phyloP scores from a whole-genome alignment of 2,113 vertebrate species.

The Acrocephalus arundinaceus region DNA sequence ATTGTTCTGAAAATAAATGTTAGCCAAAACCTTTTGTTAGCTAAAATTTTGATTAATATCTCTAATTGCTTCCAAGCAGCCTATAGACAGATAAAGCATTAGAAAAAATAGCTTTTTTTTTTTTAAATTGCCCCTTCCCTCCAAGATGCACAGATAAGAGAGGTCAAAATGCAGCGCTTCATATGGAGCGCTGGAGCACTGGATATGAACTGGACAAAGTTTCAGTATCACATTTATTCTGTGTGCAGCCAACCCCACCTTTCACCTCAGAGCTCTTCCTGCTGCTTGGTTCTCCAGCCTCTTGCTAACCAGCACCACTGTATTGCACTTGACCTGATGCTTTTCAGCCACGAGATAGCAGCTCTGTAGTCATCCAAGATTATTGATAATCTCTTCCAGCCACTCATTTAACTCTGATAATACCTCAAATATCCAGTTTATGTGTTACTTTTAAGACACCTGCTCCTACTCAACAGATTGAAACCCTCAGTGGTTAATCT shows the following conservation, averaged over 20 bases:
- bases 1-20: background rate
- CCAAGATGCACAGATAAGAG: background rate
- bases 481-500: background rate
- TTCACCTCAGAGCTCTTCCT: background rate
- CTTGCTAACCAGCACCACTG: rapidly evolving
- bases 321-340: background rate
- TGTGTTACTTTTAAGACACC: background rate
- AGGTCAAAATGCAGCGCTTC: background rate
- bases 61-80: background rate
- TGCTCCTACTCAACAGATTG: background rate
- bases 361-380: background rate
- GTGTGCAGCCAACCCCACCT: background rate
- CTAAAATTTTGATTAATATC: background rate
- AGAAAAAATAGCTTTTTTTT: background rate
- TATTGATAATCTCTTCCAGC: background rate
- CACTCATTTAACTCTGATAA: background rate
- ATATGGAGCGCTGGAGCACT: background rate
- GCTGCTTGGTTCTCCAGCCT: rapidly evolving
- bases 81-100: background rate
- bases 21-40: background rate
- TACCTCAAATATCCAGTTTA: background rate
- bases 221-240: background rate
- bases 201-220: background rate
- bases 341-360: rapidly evolving
- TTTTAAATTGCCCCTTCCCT: background rate